phyloP scores from a whole-genome alignment of 2,113 vertebrate genomes.

The Pyrgilauda ruficollis region DNA sequence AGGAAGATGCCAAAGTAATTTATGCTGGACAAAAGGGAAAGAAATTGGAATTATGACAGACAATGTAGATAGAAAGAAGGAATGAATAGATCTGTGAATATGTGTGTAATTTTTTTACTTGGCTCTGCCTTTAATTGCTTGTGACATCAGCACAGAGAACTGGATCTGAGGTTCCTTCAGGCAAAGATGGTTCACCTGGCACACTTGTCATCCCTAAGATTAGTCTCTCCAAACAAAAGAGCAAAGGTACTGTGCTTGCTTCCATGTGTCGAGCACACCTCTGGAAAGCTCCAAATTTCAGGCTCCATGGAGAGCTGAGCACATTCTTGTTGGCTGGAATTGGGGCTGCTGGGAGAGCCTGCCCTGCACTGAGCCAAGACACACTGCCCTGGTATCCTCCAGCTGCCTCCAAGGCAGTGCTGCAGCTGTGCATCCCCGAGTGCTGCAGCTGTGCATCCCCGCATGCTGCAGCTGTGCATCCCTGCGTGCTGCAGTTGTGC shows the following conservation, averaged over 20 bases:
- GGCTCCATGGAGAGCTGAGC: neutral
- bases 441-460: neutral
- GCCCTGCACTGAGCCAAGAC: neutral
- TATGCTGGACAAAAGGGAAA: neutral
- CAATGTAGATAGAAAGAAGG: neutral
- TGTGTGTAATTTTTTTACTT: neutral
- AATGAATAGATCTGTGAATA: neutral
- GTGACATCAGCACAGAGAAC: neutral
- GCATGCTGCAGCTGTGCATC: neutral
- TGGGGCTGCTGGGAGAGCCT: neutral
- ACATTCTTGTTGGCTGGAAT: rapidly evolving
- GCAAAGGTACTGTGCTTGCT: neutral
- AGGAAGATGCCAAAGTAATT: neutral
- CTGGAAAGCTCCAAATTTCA: neutral
- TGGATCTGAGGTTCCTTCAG: neutral
- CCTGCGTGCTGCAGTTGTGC: neutral
- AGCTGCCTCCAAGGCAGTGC: neutral
- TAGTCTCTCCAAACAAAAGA: neutral
- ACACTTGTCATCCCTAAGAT: neutral
- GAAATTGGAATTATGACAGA: neutral
- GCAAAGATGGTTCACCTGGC: neutral
- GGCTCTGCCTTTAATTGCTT: neutral
- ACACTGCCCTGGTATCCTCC: too few relatives aligned
- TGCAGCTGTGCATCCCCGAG: neutral
- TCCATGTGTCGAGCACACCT: rapidly evolving